Percentiles rank a stretch among this genome's conserved stretches.
Evolutionary conservation across 2,113 vertebrate genomes (phyloP).

Genomic region (Etheostoma spectabile): DNA sequence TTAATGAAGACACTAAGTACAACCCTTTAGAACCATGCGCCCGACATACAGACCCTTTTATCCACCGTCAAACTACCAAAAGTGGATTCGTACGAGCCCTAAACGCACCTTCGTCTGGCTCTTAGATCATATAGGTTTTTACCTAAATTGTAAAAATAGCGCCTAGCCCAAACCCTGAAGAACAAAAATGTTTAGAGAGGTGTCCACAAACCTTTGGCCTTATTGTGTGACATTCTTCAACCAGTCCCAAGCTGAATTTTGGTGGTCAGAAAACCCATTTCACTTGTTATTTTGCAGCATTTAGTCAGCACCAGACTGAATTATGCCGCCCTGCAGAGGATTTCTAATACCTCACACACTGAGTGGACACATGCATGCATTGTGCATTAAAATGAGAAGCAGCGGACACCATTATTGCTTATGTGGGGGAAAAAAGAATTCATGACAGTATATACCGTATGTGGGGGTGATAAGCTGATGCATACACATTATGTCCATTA

Average conservation of each 20-base stretch:
- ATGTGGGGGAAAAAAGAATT: not conserved
- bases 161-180: not conserved
- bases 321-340: not conserved
- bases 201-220: not conserved
- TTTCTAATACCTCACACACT: not conserved
- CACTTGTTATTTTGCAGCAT: too few relatives aligned
- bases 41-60: too few relatives aligned
- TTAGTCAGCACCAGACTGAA: not conserved
- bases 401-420: not conserved
- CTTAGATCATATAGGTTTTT: too few relatives aligned
- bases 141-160: not conserved
- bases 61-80: too few relatives aligned
- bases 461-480: not conserved
- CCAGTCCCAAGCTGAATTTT: not conserved
- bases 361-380: not conserved
- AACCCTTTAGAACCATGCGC: too few relatives aligned
- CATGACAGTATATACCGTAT: not conserved
- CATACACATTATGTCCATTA: conserved; percentile 7
- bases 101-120: too few relatives aligned
- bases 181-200: not conserved
- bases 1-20: too few relatives aligned
- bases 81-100: too few relatives aligned
- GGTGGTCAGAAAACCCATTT: not conserved
- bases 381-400: not conserved
- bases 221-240: not conserved